These are phyloP conservation scores for Neoitamus cyanurus DNA, from an alignment of 2,888 invertebrate genomes.

Conservation along the genomic window DNA sequence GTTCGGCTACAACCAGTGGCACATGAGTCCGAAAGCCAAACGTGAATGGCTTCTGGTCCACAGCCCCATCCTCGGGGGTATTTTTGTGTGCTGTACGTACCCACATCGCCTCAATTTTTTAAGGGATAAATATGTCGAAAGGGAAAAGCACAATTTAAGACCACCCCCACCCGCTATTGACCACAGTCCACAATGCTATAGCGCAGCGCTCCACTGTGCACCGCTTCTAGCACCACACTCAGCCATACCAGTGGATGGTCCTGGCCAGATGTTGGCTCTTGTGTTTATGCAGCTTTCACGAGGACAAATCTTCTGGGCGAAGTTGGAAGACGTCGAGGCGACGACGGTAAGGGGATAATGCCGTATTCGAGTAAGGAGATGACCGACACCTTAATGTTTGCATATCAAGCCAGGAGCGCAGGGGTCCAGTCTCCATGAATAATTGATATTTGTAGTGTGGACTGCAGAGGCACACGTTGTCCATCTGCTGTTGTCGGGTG, in stretches of 20 bases:
- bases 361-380: background rate
- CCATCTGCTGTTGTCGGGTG: background rate
- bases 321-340: background rate
- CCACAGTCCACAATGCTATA: background rate
- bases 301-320: background rate
- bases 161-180: background rate
- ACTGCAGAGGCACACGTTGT: background rate
- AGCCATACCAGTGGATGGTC: too few species aligned
- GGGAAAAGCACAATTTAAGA: background rate
- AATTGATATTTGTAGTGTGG: background rate
- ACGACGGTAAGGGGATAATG: background rate
- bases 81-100: background rate
- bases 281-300: background rate
- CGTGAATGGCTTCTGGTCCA: background rate
- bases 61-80: background rate
- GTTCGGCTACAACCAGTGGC: background rate
- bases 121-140: background rate
- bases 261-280: background rate
- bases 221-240: too few species aligned
- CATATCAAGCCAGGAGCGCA: background rate
- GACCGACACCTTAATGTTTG: slow-evolving; percentile 4
- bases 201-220: background rate
- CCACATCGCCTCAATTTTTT: background rate
- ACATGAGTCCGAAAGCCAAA: slow-evolving; percentile 14
- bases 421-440: background rate